Conservation (phyloP, 2,888 invertebrate species). For the Volucella inanis region DNA sequence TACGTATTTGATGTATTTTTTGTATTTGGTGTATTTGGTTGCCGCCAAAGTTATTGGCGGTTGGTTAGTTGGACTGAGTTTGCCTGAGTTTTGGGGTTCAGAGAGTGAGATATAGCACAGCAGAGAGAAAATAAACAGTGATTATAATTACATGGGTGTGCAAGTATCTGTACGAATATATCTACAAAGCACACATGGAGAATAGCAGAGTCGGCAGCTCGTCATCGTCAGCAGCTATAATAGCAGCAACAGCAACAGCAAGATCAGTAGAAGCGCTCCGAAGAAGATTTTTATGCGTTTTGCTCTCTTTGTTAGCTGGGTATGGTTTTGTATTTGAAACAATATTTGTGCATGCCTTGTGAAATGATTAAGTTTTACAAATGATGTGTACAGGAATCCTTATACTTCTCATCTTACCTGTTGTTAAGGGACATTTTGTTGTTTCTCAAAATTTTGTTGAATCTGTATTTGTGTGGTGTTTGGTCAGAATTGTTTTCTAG, state of each 20-base stretch:
- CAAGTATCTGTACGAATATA: conserved; percentile 57
- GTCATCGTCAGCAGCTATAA: conserved; percentile 32
- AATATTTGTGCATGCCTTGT: conserved; percentile 49
- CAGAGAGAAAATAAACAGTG: conserved; percentile 53
- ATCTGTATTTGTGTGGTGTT: conserved; percentile 3
- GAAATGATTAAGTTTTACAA: conserved; percentile 13
- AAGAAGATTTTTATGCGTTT: conserved; percentile 47
- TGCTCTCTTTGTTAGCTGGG: conserved; percentile 41
- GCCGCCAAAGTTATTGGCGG: conserved; percentile 75
- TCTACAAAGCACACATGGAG: conserved; percentile 38
- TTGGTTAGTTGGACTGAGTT: conserved; percentile 62
- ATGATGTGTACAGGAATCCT: conserved; percentile 57
- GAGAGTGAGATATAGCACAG: conserved; percentile 45
- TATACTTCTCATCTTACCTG: conserved; percentile 74
- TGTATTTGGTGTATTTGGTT: conserved; percentile 74
- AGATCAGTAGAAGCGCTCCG: conserved; percentile 29
- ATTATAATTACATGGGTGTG: conserved; percentile 43
- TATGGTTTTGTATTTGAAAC: conserved; percentile 56
- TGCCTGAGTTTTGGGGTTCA: conserved; percentile 39
- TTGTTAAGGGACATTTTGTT: conserved; percentile 22
- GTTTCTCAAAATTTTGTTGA: conserved; percentile 18
- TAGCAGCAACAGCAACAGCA: too few relatives aligned
- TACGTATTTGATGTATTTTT: conserved; percentile 72
- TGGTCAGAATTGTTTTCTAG: conserved; percentile 24
- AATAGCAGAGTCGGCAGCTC: conserved; percentile 37